A percentile compares a stretch with the other conserved stretches of the same genome.
Conservation (phyloP, 2,113 vertebrate genomes). For the Psilopsiagon aymara region DNA sequence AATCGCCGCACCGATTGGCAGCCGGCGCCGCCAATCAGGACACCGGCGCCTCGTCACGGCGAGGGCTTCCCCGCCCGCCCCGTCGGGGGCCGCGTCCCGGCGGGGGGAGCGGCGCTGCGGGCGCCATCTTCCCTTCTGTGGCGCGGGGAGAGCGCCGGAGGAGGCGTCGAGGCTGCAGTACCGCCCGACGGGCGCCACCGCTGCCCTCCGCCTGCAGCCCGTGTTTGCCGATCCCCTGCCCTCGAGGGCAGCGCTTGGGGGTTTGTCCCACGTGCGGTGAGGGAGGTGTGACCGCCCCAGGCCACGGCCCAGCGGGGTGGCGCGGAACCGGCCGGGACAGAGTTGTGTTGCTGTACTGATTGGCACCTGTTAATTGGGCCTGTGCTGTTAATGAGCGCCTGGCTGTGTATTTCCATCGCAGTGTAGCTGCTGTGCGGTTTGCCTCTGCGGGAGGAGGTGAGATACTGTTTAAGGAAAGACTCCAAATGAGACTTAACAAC, state of each 20-base stretch:
- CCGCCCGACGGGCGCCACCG: accelerated
- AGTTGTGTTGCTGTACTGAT: not conserved
- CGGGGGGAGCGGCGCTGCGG: no score
- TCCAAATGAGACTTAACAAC: no score
- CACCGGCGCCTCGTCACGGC: no score
- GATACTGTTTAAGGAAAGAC: not conserved
- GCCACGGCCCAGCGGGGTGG: no score
- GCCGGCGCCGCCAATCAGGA: no score
- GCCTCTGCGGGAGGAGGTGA: not conserved
- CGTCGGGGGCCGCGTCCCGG: no score
- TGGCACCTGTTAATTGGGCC: not conserved
- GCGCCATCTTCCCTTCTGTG: not conserved
- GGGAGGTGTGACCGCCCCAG: no score
- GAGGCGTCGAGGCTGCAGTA: accelerated
- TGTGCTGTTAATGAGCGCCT: not conserved
- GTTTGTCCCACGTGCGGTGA: not conserved
- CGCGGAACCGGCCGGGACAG: accelerated
- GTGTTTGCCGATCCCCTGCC: accelerated
- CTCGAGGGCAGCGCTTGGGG: not conserved
- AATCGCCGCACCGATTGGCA: no score
- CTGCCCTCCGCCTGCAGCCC: accelerated
- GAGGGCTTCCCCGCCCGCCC: no score
- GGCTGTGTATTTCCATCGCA: not conserved
- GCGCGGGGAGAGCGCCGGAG: accelerated
- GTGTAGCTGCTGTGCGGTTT: not conserved